Evolutionary conservation across 2,888 invertebrate genomes (phyloP).

Genomic region (Drosophila testacea): DNA sequence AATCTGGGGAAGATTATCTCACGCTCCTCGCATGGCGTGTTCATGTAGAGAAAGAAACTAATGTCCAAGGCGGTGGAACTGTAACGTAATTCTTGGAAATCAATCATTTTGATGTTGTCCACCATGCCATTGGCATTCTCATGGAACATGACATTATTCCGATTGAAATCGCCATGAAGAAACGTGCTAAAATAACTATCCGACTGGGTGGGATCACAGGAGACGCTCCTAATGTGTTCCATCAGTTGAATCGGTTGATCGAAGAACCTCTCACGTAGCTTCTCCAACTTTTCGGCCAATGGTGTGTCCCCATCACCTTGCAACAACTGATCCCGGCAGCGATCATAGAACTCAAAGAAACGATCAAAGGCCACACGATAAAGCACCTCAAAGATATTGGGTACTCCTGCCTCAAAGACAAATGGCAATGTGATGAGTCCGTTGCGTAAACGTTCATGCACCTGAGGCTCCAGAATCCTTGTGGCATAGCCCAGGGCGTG

Average conservation of each 20-base stretch:
- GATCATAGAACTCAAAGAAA: conserved; percentile 81
- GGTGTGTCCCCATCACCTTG: conserved; percentile 21
- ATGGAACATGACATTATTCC: conserved; percentile 84
- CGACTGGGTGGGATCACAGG: conserved; percentile 46
- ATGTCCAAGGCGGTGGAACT: conserved; percentile 82
- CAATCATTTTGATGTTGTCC: conserved; percentile 81
- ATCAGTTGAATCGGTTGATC: conserved; percentile 73
- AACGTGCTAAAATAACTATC: conserved; percentile 80
- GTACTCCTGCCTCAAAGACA: conserved; percentile 50
- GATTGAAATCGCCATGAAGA: conserved; percentile 84
- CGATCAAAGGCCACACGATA: conserved; percentile 82
- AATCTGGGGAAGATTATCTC: conserved; percentile 70
- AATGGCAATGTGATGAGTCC: conserved; percentile 77
- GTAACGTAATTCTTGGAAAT: conserved; percentile 84
- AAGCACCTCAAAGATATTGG: conserved; percentile 74
- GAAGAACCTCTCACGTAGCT: conserved; percentile 73
- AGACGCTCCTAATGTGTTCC: conserved; percentile 72
- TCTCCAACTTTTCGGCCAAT: conserved; percentile 56
- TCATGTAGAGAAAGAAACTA: conserved; percentile 83
- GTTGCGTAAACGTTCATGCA: conserved; percentile 67
- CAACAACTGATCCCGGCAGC: conserved; percentile 49
- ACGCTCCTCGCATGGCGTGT: conserved; percentile 70
- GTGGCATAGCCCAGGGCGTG: conserved; percentile 82
- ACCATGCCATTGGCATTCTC: conserved; percentile 62
- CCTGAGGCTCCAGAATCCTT: conserved; percentile 67